phyloP scores from a whole-genome alignment of 1,140 invertebrate species.

The Drosophila bocqueti region DNA sequence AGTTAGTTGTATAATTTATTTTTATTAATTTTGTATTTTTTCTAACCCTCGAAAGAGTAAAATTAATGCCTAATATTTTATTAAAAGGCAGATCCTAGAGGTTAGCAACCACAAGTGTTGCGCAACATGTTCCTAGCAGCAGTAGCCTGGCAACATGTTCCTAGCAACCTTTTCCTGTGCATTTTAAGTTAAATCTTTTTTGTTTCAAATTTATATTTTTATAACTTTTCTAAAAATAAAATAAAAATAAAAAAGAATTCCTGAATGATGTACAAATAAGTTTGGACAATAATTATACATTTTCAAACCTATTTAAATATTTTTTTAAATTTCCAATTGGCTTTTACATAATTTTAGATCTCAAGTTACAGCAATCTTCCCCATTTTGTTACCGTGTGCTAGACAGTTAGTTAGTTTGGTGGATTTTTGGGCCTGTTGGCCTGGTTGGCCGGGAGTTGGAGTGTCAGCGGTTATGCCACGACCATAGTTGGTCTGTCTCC shows the following conservation, averaged over 20 bases:
- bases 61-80: neutral
- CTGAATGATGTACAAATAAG: neutral
- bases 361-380: neutral
- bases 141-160: neutral
- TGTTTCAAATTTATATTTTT: neutral
- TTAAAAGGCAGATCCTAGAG: neutral
- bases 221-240: neutral
- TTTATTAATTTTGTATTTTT: neutral
- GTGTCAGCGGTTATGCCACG: slow-evolving; percentile 68
- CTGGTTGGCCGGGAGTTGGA: slow-evolving; percentile 33
- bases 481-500: slow-evolving; percentile 38
- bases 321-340: neutral
- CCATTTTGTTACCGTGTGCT: neutral
- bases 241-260: neutral
- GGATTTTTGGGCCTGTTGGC: slow-evolving; percentile 1
- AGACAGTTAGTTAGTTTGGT: slow-evolving; percentile 61
- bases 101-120: neutral
- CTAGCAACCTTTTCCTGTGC: neutral
- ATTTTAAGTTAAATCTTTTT: neutral
- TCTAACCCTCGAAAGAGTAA: accelerated
- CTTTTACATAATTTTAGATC: too few species aligned
- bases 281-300: neutral
- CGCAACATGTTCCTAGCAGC: neutral
- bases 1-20: neutral
- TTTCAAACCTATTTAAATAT: neutral